Evolutionary conservation across 2,888 invertebrate species (phyloP).

Genomic region (Pherbina coryleti): DNA sequence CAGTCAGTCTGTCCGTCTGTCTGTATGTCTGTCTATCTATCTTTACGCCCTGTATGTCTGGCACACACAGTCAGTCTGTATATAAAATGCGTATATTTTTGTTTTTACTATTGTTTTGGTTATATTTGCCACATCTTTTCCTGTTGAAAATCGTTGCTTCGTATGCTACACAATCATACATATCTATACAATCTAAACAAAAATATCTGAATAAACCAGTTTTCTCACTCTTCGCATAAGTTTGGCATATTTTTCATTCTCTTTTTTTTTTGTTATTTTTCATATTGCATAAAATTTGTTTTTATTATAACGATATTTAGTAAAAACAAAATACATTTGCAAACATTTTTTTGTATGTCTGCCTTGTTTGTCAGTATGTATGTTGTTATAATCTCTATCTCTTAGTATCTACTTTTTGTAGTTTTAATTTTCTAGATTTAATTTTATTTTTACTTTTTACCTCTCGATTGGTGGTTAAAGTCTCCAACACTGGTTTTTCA

Average conservation of each 20-base stretch:
- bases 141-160: not conserved
- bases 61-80: not conserved
- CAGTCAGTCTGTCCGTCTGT: not conserved
- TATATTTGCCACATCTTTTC: slow-evolving; percentile 21
- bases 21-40: not conserved
- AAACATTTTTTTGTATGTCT: not conserved
- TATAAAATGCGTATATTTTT: slow-evolving; percentile 9
- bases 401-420: not conserved
- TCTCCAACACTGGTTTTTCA: not conserved
- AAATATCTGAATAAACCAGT: too few relatives aligned
- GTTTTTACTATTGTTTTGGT: slow-evolving; percentile 14
- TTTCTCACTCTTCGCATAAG: too few relatives aligned
- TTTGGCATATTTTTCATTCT: too few relatives aligned
- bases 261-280: not conserved
- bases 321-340: not conserved
- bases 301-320: not conserved
- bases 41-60: not conserved
- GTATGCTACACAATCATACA: too few relatives aligned
- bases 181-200: too few relatives aligned
- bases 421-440: not conserved
- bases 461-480: not conserved
- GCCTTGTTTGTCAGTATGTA: slow-evolving; percentile 2
- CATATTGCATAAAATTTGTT: not conserved
- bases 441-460: not conserved
- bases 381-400: not conserved